A percentile compares a stretch with the other conserved stretches of the same genome.
phyloP scores from a whole-genome alignment of 1,140 invertebrate genomes.

The Scaptomyza pallida region DNA sequence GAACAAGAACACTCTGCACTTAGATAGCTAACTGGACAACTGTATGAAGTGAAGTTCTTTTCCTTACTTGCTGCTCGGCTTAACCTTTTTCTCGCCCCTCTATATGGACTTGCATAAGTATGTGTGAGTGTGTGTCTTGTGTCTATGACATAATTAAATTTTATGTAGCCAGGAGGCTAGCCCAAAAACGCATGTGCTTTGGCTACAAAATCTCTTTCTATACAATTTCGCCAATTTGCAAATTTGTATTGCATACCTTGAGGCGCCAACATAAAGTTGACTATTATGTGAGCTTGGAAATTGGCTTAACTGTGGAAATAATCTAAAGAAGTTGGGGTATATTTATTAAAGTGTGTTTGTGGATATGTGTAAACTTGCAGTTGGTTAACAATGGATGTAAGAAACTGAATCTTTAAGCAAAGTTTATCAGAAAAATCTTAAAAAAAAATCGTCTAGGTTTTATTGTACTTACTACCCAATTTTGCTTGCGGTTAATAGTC shows the following conservation, averaged over 20 bases:
- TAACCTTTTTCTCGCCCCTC: constrained; percentile 72
- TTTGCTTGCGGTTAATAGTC: no score
- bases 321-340: not conserved
- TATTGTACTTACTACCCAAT: not conserved
- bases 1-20: constrained; percentile 31
- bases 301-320: not conserved
- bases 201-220: constrained; percentile 32
- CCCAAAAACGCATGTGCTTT: constrained; percentile 26
- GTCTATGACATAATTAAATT: constrained; percentile 79
- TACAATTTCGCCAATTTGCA: constrained; percentile 41
- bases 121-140: constrained; percentile 36
- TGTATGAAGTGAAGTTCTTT: not conserved
- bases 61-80: constrained; percentile 21
- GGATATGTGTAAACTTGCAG: not conserved
- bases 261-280: not conserved
- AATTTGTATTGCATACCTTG: constrained; percentile 38
- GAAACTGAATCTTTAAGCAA: no score
- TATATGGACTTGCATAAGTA: not conserved
- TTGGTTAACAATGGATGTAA: no score
- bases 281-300: not conserved
- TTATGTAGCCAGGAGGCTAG: constrained; percentile 57
- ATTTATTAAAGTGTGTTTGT: not conserved
- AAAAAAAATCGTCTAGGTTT: no score
- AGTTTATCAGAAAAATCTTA: no score
- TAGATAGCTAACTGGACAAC: constrained; percentile 35